Percentiles rank a stretch among this genome's conserved stretches.
Conservation (phyloP, 2,797 vertebrate genomes). For the Heliangelus exortis region DNA sequence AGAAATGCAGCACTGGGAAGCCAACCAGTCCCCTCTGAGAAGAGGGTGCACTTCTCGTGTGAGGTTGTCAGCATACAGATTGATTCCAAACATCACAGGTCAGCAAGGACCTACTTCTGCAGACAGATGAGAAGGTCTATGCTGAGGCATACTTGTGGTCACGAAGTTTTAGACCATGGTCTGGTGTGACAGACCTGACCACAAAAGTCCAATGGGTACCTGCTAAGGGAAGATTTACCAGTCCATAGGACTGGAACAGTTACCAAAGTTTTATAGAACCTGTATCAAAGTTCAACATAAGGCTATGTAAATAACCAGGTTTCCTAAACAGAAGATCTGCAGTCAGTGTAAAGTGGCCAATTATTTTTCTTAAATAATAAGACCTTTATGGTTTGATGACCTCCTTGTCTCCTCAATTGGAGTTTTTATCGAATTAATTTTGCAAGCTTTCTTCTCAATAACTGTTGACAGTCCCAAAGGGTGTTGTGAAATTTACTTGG, state of each 20-base stretch:
- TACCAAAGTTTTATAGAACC: not conserved
- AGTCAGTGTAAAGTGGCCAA: not conserved
- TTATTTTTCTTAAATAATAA: not conserved
- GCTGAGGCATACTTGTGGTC: not conserved
- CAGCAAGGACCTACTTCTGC: not conserved
- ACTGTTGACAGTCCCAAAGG: not conserved
- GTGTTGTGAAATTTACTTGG: conserved; percentile 44
- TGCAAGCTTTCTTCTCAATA: not conserved
- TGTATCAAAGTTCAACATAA: not conserved
- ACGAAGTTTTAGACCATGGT: not conserved
- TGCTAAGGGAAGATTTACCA: not conserved
- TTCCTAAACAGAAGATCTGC: not conserved
- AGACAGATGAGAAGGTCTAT: not conserved
- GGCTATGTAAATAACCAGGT: not conserved
- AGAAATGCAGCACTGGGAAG: not conserved
- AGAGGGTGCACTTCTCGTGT: not conserved
- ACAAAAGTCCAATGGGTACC: not conserved
- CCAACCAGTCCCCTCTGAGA: not conserved
- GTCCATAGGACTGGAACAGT: not conserved
- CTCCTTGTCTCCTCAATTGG: not conserved
- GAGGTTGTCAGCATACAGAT: not conserved
- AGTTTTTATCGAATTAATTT: not conserved
- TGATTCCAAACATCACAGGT: not conserved
- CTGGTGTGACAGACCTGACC: not conserved
- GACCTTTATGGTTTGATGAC: not conserved